These are phyloP conservation scores for Spheniscus humboldti DNA, from an alignment of 2,797 vertebrate species.

Conservation along the genomic window DNA sequence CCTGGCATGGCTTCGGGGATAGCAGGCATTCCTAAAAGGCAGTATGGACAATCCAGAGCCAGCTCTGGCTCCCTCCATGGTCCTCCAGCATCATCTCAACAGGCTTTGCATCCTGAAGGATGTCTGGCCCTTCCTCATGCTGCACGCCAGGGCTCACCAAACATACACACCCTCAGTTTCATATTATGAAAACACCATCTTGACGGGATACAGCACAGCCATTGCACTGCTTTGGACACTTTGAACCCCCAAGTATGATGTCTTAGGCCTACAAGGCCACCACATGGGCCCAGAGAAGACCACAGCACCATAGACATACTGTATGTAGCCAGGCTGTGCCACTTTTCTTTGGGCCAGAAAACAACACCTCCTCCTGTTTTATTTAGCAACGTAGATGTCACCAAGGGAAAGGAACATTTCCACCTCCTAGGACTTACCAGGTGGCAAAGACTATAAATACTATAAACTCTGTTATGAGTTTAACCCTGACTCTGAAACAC, in stretches of 20 bases:
- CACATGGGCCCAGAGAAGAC: not conserved
- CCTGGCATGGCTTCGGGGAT: not conserved
- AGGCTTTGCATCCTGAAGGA: not conserved
- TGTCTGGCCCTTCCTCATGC: not conserved
- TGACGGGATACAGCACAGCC: not conserved
- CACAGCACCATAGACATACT: not conserved
- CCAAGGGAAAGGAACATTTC: not conserved
- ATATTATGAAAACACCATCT: not conserved
- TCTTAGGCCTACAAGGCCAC: not conserved
- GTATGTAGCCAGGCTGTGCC: not conserved
- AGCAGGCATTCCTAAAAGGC: not conserved
- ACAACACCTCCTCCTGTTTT: not conserved
- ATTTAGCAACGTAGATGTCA: not conserved
- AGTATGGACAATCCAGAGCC: not conserved
- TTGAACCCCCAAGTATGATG: not conserved
- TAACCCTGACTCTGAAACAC: not conserved
- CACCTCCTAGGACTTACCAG: not conserved
- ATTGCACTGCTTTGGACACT: not conserved
- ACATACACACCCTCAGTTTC: not conserved
- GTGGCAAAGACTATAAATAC: not conserved
- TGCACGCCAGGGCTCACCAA: not conserved
- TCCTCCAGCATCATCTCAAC: not conserved
- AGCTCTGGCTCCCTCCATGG: not conserved
- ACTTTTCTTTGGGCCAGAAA: not conserved
- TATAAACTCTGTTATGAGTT: not conserved